Conservation (phyloP, 2,797 vertebrate species). For the Acrossocheilus wenchowensis region DNA sequence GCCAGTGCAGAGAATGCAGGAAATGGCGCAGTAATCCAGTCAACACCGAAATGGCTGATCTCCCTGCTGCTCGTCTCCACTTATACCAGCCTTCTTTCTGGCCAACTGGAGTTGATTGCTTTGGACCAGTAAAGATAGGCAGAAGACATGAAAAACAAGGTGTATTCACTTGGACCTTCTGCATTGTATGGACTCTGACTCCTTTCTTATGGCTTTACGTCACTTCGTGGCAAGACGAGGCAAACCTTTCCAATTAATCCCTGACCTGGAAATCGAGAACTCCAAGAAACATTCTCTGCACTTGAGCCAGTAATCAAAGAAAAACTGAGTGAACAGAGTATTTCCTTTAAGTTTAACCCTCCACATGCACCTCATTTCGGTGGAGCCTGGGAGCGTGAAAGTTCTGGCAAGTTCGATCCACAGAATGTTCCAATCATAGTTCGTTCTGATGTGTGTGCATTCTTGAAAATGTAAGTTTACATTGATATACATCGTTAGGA, state of each 20-base stretch:
- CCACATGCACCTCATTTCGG: neutral
- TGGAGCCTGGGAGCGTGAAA: too few species aligned
- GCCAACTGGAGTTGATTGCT: conserved; percentile 39
- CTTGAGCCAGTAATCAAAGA: conserved; percentile 16
- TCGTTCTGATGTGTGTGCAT: too few species aligned
- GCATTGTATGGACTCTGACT: neutral
- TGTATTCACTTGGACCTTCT: too few species aligned
- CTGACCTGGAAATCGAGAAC: too few species aligned
- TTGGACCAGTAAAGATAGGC: conserved; percentile 37
- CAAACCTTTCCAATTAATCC: too few species aligned
- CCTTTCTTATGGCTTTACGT: neutral
- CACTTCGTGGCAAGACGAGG: conserved; percentile 17
- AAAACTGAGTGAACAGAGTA: too few species aligned
- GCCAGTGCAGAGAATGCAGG: neutral
- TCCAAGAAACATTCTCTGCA: neutral
- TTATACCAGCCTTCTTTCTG: conserved; percentile 23
- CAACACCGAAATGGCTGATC: conserved; percentile 17
- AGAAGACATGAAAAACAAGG: conserved; percentile 5
- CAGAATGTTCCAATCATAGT: too few species aligned
- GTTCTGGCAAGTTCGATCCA: too few species aligned
- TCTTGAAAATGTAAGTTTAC: too few species aligned
- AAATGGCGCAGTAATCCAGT: neutral
- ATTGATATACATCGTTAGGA: too few species aligned
- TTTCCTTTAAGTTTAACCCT: conserved; percentile 20
- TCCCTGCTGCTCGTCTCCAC: neutral